These are phyloP conservation scores for Sminthurinus signatus DNA, from an alignment of 1,140 invertebrate genomes.

Conservation along the genomic window DNA sequence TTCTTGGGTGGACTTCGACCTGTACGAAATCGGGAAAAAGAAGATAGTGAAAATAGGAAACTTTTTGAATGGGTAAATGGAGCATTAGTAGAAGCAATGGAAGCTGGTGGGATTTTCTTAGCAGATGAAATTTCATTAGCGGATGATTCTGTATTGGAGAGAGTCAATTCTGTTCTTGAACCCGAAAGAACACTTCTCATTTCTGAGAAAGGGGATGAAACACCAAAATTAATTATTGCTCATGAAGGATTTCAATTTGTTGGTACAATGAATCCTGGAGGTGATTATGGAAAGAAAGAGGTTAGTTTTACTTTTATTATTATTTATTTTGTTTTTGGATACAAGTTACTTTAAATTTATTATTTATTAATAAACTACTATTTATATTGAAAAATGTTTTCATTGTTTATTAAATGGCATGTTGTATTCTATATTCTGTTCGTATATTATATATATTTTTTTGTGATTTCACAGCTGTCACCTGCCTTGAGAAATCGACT, in stretches of 20 bases:
- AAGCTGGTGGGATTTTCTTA: constrained; percentile 76
- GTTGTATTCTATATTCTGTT: too few species aligned
- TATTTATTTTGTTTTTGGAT: too few species aligned
- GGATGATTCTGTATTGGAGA: constrained; percentile 96
- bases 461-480: constrained; percentile 59
- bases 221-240: constrained; percentile 60
- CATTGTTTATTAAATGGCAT: too few species aligned
- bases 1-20: constrained; percentile 94
- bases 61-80: constrained; percentile 99
- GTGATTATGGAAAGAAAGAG: constrained; percentile 99
- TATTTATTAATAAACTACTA: too few species aligned
- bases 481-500: constrained; percentile 95
- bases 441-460: too few species aligned
- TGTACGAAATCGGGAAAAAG: constrained; percentile 55
- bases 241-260: constrained; percentile 78
- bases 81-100: constrained; percentile 87
- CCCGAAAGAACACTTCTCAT: constrained; percentile 83
- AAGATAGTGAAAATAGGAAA: constrained; percentile 45
- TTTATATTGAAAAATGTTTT: too few species aligned
- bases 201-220: constrained; percentile 71
- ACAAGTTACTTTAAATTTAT: too few species aligned
- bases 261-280: constrained; percentile 99
- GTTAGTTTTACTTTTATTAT: too few species aligned
- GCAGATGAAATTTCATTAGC: constrained; percentile 99
- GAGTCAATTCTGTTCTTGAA: constrained; percentile 94